phyloP scores from a whole-genome alignment of 2,888 invertebrate species.

The Epistrophe eligans region DNA sequence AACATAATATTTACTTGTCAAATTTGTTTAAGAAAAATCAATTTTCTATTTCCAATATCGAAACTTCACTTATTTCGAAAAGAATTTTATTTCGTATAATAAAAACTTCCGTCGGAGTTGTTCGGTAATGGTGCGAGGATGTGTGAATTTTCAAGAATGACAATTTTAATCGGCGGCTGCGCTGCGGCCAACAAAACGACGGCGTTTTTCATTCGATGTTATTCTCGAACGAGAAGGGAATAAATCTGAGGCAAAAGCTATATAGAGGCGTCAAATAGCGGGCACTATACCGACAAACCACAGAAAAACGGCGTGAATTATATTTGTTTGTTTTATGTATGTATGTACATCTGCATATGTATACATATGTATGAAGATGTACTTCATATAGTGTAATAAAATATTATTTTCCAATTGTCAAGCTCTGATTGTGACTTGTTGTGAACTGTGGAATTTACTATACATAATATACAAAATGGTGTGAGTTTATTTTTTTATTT shows the following conservation, averaged over 20 bases:
- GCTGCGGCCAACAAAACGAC: constrained; percentile 8
- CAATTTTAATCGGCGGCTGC: constrained; percentile 38
- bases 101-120: constrained; percentile 22
- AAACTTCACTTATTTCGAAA: constrained; percentile 9
- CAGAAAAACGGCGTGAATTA: constrained; percentile 68
- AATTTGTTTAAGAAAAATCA: background rate
- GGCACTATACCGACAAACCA: constrained; percentile 50
- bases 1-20: background rate
- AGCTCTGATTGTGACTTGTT: constrained; percentile 32
- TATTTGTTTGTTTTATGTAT: constrained; percentile 27
- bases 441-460: constrained; percentile 30
- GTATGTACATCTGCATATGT: constrained; percentile 5
- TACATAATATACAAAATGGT: constrained; percentile 18
- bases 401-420: constrained; percentile 60
- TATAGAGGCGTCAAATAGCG: constrained; percentile 67
- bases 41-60: constrained; percentile 5
- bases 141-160: constrained; percentile 41
- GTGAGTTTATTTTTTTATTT: constrained; percentile 31
- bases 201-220: constrained; percentile 26
- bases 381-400: constrained; percentile 34
- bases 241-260: constrained; percentile 63
- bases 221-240: constrained; percentile 65
- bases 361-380: background rate
- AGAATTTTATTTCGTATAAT: constrained; percentile 1
- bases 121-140: constrained; percentile 41